Base-by-base conservation (phyloP, 2,888 invertebrate species). In the Geotrupes spiniger region DNA sequence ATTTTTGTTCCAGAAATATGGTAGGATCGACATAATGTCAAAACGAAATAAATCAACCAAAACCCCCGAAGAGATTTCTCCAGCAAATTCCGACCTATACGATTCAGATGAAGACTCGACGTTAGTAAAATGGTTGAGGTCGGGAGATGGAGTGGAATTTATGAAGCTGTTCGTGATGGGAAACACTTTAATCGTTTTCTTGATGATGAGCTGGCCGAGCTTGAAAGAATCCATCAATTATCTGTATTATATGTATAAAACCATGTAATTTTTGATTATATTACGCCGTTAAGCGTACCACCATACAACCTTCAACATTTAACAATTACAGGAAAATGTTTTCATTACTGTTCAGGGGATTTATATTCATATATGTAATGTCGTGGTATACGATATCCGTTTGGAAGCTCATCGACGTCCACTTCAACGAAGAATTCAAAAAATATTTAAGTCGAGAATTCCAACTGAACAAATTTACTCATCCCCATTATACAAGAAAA, bases 91-190 rank as follows among this genome's bases (percentile, higher is more conserved):
- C n/a, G n/a, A n/a, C n/a, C n/a, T n/a, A n/a, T 15, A 21, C 14
- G 56, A 68, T 54, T 66, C 64, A 0, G 66, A 70, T 21, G 66
- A 67, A 33, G 69, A 70, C 52, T 47, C 52, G 48, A 61, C 63
- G 12, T 72, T 73, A 51, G 62, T 68, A 4, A 63, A 66, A 15
- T 74, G 73, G 74, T 51, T 78, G 15, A 64, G 71, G 54, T 78
- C 82, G 59, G 76, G 80, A 54, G 80, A 83, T 54, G 85, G 85
- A 36, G 69, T 84, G 55, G 87, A 87, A 64, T 87, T 84, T 71
- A 83, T 90, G 83, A 84, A 84, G 71, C 72, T 89, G n/a, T 90
- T 90, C 68, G 87, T 90, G 14, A 75, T 90, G 49, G 83, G 85
- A 31, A 90, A 90, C 71, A 83, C 86, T 16, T 67, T 89, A 36